Base-by-base conservation (phyloP, 2,888 invertebrate species). In the Diaperis boleti region DNA sequence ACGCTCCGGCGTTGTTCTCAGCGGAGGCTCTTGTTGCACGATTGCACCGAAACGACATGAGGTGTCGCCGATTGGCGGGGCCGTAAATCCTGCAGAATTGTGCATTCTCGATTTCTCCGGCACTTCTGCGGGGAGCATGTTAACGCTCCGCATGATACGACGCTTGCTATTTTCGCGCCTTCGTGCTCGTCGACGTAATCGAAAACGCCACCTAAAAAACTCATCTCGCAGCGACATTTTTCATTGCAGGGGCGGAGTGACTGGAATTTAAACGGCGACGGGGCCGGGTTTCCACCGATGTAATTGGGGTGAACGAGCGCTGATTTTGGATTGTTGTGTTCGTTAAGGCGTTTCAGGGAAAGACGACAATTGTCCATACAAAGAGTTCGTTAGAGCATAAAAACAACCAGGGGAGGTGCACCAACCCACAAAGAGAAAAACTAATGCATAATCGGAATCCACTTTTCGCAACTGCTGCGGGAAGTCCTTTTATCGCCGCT, bases 141-240 rank as follows among this genome's bases (percentile, higher is more conserved):
- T 55, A 41, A 42, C 55, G 55, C 55, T 55, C 14, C 42, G 42
- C 10, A 13, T 55, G 15, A 55, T 55, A 41, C 55, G 55, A 42
- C 41, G 55, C 33, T 55, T 42, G 55, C 41, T 41, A 55, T 55
- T 42, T 52, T 55, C 41, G 55, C 55, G 55, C 55, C 42, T 55
- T 42, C 52, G 13, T 52, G 52, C 37, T 15, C 22, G 11, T 14
- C 18, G 29, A 3, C 22, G 55, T 55, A 55, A 55, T 45, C 56
- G 56, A 56, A 56, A 20, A 11, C 37, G 54, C 6, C 54, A 42
- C 18, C 54, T 15, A 42, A 54, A 47, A 54, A 54, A 41, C 54
- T 54, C 54, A 54, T 54, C 54, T 54, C 41, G 11, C 15, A 15
- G 22, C 41, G 54, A 54, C 54, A 54, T 54, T 54, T 54, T 54